These are phyloP conservation scores for Dichetophora obliterata DNA, from an alignment of 2,888 invertebrate genomes.

Conservation along the genomic window DNA sequence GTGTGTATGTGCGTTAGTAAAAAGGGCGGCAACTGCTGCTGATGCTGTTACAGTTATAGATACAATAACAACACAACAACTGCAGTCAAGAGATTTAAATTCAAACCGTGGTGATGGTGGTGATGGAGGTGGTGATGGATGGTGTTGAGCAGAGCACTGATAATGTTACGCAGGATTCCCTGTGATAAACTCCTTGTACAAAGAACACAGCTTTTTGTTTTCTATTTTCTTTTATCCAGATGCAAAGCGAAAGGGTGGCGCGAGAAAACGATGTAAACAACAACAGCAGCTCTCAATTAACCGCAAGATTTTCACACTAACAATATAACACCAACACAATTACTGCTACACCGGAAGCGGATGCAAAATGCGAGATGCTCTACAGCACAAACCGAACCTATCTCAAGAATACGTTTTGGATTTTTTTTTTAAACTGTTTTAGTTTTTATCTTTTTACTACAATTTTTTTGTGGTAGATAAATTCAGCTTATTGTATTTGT, in stretches of 20 bases:
- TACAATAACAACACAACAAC: slow-evolving; percentile 24
- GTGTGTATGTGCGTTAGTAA: slow-evolving; percentile 22
- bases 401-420: slow-evolving; percentile 16
- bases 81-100: too few relatives aligned
- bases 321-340: slow-evolving; percentile 1
- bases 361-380: slow-evolving; percentile 26
- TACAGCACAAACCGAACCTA: slow-evolving; percentile 24
- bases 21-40: slow-evolving; percentile 50
- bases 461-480: slow-evolving; percentile 2
- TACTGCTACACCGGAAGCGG: slow-evolving; percentile 36
- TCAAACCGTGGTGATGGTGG: not conserved
- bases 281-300: too few relatives aligned
- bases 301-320: slow-evolving; percentile 1
- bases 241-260: too few relatives aligned
- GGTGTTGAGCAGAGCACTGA: not conserved
- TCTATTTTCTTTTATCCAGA: too few relatives aligned
- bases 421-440: not conserved
- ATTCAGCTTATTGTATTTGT: not conserved
- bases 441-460: not conserved
- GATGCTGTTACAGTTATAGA: slow-evolving; percentile 41
- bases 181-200: slow-evolving; percentile 6
- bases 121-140: too few relatives aligned
- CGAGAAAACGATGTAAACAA: too few relatives aligned
- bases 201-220: not conserved
- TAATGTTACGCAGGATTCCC: slow-evolving; percentile 18